A percentile compares a stretch with the other conserved stretches of the same genome.
Conservation (phyloP, 1,140 invertebrate species). For the Achroia grisella region DNA sequence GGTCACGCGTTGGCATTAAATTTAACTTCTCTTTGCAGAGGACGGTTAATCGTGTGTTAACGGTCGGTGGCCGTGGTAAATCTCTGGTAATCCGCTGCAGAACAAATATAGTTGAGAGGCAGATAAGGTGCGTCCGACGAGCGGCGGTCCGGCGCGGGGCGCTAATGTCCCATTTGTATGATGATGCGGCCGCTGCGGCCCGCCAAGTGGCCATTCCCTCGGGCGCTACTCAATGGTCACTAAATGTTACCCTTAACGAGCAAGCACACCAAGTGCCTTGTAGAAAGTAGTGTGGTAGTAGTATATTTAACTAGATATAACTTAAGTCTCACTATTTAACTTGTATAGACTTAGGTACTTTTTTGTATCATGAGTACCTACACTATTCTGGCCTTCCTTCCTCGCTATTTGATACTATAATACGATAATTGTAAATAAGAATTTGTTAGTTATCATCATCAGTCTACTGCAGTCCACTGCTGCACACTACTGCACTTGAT, state of each 20-base stretch:
- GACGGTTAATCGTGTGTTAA: conserved; percentile 60
- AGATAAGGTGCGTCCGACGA: conserved; percentile 65
- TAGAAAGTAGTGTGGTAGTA: background rate
- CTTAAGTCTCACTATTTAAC: too few relatives aligned
- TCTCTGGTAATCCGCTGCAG: conserved; percentile 61
- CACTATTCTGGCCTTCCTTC: too few relatives aligned
- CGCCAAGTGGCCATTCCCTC: conserved; percentile 17
- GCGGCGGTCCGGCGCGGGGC: conserved; percentile 15
- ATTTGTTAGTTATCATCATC: too few relatives aligned
- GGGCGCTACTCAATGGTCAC: background rate
- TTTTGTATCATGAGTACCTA: too few relatives aligned
- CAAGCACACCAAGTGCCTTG: too few relatives aligned
- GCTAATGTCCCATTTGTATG: conserved; percentile 71
- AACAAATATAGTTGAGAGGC: conserved; percentile 67
- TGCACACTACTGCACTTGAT: too few relatives aligned
- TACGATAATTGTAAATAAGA: too few relatives aligned
- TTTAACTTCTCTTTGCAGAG: conserved; percentile 57
- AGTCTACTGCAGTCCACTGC: too few relatives aligned
- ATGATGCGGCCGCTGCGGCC: conserved; percentile 35
- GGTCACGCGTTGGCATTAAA: conserved; percentile 33
- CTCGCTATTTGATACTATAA: too few relatives aligned
- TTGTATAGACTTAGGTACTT: too few relatives aligned
- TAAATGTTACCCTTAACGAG: background rate
- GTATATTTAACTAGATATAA: background rate
- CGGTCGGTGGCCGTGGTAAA: conserved; percentile 57